These are phyloP conservation scores for Epizoanthus rinbou DNA, from an alignment of 92 coral and sea anemone species.

Conservation along the genomic window DNA sequence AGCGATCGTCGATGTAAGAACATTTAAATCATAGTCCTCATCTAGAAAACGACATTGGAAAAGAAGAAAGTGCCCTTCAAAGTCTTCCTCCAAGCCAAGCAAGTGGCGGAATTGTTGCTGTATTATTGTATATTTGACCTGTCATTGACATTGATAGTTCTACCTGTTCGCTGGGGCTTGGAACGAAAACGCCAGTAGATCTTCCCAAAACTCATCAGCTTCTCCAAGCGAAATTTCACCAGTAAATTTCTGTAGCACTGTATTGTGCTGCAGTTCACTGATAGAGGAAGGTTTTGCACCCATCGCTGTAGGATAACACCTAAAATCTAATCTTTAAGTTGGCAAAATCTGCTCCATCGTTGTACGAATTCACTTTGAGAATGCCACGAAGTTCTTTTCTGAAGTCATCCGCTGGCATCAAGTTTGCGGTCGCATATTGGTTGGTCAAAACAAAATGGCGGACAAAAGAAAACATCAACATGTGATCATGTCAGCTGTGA, in stretches of 20 bases:
- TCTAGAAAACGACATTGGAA: background rate
- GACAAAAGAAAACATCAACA: too few species aligned
- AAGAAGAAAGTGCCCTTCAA: background rate
- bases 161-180: conserved; percentile 93
- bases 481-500: too few species aligned
- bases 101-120: background rate
- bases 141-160: background rate
- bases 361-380: conserved; percentile 3
- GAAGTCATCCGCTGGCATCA: conserved; percentile 24
- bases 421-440: conserved; percentile 22
- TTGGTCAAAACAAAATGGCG: background rate
- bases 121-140: background rate
- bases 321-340: conserved; percentile 11
- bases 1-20: background rate
- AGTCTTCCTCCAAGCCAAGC: background rate
- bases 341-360: conserved; percentile 36
- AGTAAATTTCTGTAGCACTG: conserved; percentile 86
- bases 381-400: conserved; percentile 40
- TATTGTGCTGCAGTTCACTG: conserved; percentile 92
- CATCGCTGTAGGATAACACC: conserved; percentile 50
- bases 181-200: conserved; percentile 88
- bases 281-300: conserved; percentile 98
- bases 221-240: conserved; percentile 75
- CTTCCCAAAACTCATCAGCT: conserved; percentile 89
- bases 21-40: background rate